These are phyloP conservation scores for Helogale parvula DNA, from an alignment of 2,113 vertebrate genomes.

Conservation along the genomic window DNA sequence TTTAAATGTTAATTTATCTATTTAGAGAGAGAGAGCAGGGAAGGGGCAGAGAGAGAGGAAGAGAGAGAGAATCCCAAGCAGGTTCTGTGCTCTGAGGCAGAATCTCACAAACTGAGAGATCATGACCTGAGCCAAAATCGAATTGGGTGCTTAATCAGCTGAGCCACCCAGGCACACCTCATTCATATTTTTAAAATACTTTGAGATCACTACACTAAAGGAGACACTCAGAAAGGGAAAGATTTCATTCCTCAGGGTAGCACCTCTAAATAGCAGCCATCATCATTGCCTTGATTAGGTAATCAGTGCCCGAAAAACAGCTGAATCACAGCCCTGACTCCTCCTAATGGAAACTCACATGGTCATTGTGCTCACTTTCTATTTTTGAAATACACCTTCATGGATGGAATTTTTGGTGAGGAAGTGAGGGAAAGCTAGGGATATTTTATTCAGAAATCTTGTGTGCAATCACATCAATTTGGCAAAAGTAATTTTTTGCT, in stretches of 20 bases:
- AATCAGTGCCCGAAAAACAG: conserved; percentile 9
- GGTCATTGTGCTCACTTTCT: conserved; percentile 62
- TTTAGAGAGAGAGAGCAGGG: too few relatives aligned
- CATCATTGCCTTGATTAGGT: conserved; percentile 27
- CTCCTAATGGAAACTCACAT: conserved; percentile 56
- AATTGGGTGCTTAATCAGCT: too few relatives aligned
- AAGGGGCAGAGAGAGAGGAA: too few relatives aligned
- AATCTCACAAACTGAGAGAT: too few relatives aligned
- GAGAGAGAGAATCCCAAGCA: too few relatives aligned
- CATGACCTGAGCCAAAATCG: too few relatives aligned
- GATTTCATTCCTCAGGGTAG: conserved; percentile 16
- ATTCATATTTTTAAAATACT: conserved; percentile 41
- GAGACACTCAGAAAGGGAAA: neutral
- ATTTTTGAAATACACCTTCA: conserved; percentile 70
- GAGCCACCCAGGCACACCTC: neutral
- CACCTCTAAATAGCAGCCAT: conserved; percentile 58
- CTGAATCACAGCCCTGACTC: conserved; percentile 47
- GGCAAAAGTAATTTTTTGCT: conserved; percentile 19
- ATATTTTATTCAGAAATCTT: conserved; percentile 33
- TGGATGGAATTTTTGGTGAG: conserved; percentile 58
- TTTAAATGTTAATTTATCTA: too few relatives aligned
- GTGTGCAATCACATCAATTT: neutral
- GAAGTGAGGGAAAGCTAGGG: neutral
- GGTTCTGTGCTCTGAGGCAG: too few relatives aligned
- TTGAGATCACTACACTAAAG: neutral